A percentile compares a stretch with the other conserved stretches of the same genome.
Conservation (phyloP, 2,797 vertebrate genomes). For the Lutjanus argentimaculatus region DNA sequence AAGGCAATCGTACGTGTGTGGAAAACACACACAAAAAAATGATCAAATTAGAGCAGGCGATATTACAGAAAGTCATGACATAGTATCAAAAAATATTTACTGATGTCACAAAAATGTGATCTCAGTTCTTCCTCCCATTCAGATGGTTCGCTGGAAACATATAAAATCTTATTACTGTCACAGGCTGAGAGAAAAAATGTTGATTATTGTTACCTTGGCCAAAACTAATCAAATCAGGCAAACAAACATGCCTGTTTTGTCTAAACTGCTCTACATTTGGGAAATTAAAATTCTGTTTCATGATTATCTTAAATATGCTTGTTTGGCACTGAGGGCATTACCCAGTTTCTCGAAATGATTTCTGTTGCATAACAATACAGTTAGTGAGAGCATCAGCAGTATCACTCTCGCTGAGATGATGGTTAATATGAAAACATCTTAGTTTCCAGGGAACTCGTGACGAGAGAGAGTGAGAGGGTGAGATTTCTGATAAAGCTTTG, state of each 20-base stretch:
- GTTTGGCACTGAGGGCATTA: not conserved
- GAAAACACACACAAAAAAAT: not conserved
- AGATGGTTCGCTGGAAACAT: not conserved
- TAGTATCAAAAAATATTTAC: not conserved
- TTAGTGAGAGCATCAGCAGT: conserved; percentile 7
- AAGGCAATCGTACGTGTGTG: not conserved
- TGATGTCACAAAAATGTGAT: not conserved
- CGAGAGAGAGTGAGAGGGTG: not conserved
- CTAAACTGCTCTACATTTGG: conserved; percentile 6
- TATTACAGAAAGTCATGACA: not conserved
- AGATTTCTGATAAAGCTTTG: conserved; percentile 20
- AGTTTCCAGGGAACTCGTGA: not conserved
- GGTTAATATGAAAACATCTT: conserved; percentile 9
- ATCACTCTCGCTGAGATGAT: not conserved
- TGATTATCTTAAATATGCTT: not conserved
- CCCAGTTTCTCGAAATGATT: conserved; percentile 2
- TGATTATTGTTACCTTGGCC: not conserved
- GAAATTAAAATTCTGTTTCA: conserved; percentile 1
- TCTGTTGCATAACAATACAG: conserved; percentile 1
- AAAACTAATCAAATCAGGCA: not conserved
- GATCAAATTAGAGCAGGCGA: not conserved
- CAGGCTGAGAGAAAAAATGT: not conserved
- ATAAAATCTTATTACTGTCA: not conserved
- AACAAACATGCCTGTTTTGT: not conserved
- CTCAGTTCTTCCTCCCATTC: not conserved